These are phyloP conservation scores for Clitarchus hookeri DNA, from an alignment of 2,888 invertebrate genomes.

Conservation along the genomic window DNA sequence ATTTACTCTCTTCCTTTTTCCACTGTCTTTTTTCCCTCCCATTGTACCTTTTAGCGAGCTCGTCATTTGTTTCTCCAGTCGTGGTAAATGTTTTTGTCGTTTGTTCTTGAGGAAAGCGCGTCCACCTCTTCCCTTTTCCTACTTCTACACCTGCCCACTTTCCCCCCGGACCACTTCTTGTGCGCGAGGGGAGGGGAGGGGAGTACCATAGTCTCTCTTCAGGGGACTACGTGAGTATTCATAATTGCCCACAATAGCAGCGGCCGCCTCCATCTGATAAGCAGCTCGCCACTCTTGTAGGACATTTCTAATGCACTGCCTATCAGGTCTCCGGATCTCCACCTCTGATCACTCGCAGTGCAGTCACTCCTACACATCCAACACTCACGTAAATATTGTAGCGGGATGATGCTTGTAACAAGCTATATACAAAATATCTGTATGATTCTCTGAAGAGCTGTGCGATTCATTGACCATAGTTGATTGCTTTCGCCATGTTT, in stretches of 20 bases:
- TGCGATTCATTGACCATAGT: no score
- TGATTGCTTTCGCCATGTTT: no score
- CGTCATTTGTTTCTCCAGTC: background rate
- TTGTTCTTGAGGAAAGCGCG: background rate
- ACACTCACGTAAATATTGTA: no score
- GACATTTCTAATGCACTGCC: background rate
- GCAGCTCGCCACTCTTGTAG: background rate
- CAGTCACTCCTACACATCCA: no score
- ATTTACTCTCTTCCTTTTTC: background rate
- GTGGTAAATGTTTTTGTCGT: background rate
- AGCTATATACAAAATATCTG: no score
- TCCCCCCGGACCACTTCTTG: background rate
- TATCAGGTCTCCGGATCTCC: background rate
- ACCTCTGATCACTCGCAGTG: no score
- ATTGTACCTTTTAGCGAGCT: background rate
- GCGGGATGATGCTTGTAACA: no score
- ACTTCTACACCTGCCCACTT: background rate
- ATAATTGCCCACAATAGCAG: conserved; percentile 8
- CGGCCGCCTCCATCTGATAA: background rate
- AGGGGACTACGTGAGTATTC: background rate
- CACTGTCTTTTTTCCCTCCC: background rate
- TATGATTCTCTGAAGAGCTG: no score
- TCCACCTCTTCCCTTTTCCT: background rate
- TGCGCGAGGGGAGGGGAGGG: no score
- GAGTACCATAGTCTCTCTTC: background rate